Evolutionary conservation across 2,113 vertebrate species (phyloP).

Genomic region (Rhineura floridana): DNA sequence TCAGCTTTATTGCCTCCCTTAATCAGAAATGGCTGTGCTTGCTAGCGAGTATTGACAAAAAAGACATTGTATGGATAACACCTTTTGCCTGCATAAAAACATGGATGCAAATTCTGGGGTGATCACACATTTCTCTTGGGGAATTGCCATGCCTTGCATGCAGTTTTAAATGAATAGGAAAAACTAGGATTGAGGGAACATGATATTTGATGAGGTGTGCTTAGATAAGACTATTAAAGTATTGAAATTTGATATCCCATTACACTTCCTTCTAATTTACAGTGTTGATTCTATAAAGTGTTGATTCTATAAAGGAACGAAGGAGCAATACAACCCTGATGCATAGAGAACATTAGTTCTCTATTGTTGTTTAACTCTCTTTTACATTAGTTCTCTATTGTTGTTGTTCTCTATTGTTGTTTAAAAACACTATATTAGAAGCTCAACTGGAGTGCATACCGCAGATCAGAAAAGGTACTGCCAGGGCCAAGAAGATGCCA

Average conservation of each 20-base stretch:
- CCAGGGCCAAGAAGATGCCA: no score
- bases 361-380: no score
- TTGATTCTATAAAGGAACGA: background rate
- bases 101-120: background rate
- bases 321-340: background rate
- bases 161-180: background rate
- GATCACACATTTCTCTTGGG: background rate
- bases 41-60: background rate
- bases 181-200: background rate
- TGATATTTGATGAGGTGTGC: background rate
- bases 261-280: background rate
- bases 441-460: no score
- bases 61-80: background rate
- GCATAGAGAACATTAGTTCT: no score
- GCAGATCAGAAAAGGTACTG: no score
- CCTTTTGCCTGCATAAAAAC: background rate
- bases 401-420: no score
- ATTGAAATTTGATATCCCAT: background rate
- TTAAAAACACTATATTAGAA: no score
- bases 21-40: slow-evolving; percentile 7
- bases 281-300: background rate
- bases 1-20: background rate
- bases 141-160: background rate
- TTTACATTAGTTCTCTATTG: no score
- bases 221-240: background rate